Evolutionary conservation across 2,888 invertebrate species (phyloP).

Genomic region (Creontiades dilutus): DNA sequence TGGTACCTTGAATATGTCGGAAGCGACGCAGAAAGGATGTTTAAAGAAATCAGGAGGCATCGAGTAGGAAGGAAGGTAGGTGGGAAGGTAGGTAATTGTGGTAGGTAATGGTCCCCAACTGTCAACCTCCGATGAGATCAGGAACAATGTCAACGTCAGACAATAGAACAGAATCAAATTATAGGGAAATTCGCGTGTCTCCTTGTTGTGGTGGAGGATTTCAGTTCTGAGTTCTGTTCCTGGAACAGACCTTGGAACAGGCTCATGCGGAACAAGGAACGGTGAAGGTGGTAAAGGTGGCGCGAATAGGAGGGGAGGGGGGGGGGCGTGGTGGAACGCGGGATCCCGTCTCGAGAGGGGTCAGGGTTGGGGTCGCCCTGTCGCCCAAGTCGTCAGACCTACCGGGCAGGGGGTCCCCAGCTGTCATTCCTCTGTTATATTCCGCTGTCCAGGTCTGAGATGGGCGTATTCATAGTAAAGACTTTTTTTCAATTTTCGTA

Average conservation of each 20-base stretch:
- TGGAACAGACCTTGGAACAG: not conserved
- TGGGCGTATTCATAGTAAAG: too few species aligned
- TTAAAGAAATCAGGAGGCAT: too few species aligned
- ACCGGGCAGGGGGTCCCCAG: not conserved
- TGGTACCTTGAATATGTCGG: too few species aligned
- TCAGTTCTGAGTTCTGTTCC: not conserved
- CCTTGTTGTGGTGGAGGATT: not conserved
- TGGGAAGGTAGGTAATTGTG: too few species aligned
- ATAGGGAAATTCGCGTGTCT: slow-evolving; percentile 16
- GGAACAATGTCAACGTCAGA: not conserved
- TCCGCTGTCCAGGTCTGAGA: too few species aligned
- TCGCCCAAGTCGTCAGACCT: too few species aligned
- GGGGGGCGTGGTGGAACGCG: slow-evolving; percentile 16
- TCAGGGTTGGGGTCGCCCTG: slow-evolving; percentile 10
- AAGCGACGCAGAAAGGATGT: too few species aligned
- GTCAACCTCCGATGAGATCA: slow-evolving; percentile 3
- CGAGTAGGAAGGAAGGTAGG: too few species aligned
- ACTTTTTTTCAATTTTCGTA: too few species aligned
- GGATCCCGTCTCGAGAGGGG: not conserved
- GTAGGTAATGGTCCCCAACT: too few species aligned
- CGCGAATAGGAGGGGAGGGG: too few species aligned
- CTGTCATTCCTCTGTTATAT: not conserved
- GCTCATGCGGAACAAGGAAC: slow-evolving; percentile 25
- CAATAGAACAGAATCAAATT: not conserved
- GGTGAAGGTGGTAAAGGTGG: too few species aligned